Evolutionary conservation across 1,140 invertebrate species (phyloP), one percentile per base, ranked within the genome.

Genomic region (Leptinotarsa undecemlineata): DNA sequence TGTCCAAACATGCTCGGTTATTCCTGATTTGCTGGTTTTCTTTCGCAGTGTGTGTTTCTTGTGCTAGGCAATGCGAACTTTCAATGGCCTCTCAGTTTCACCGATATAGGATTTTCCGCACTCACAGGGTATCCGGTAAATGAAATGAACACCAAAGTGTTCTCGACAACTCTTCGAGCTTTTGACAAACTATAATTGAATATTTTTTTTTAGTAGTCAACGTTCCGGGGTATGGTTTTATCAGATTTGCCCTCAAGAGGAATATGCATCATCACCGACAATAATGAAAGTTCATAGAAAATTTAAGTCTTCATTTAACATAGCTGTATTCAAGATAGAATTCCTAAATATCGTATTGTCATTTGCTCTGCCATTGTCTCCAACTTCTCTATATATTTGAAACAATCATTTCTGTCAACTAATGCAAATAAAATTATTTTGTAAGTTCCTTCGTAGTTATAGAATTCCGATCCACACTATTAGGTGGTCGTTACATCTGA

Each of bases 201-300:
- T n/a, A 76, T 71, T 71, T 71, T 75, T 60, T 75, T 11, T 84
- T 68, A 26, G 19, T 67, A 74, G 47, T 74, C 4, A n/a, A 60
- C 0, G 67, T 21, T 20, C 62, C n/a, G 6, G 62, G 5, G 74
- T 80, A 87, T 42, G 87, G 86, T 70, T 85, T 85, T 77, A 86
- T 79, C 13, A 87, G 61, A 69, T 84, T 68, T 33, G 48, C 64
- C 72, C 78, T 75, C 68, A 88, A 76, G 19, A 84, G 75, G 61
- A 82, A 23, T 21, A 82, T 42, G 79, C 78, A 70, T 78, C 77
- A 77, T 81, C 79, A 19, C 66, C 77, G 48, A 13, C n/a, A 14
- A 51, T 3, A 15, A 51, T 1, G 14, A 1, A 14, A 51, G 48
- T 51, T 4, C 1, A 3, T 51, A 1, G 15, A 13, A 15, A 51